Evolutionary conservation across 2,113 vertebrate genomes (phyloP), one percentile per base, ranked within the genome.

Genomic region (Daphoenositta chrysoptera): DNA sequence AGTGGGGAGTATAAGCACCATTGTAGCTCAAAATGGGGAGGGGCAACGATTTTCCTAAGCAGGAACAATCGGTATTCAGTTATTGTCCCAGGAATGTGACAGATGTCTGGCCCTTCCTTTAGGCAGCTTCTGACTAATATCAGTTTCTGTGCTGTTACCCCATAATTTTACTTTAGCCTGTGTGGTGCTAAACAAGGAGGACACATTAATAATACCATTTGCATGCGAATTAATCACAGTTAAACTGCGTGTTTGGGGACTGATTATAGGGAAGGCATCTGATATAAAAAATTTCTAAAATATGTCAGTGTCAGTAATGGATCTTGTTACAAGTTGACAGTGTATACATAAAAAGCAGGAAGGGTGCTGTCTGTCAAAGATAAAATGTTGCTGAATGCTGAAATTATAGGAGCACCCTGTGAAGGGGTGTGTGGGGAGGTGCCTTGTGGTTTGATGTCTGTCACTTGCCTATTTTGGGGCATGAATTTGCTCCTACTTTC

Each of bases 131-230:
- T 96, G 87, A 89, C 89, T 94, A 89, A 84, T 82, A 90, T 18
- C 91, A 77, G 68, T 92, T 83, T 91, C 88, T 81, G 51, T 90
- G 93, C 87, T 96, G 47, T 92, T 93, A 95, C 72, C 84, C 89
- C 89, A 27, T 95, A 89, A 91, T 97, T 95, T 87, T 61, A 65
- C 54, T 81, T 75, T 79, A 87, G 86, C 81, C 77, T 89, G 35
- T 14, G 15, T 90, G 56, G 56, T 77, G 18, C 77, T 87, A 69
- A 93, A 37, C 72, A 57, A 87, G 93, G 87, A 95, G 64, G 82
- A 72, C 47, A 51, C 2, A 7, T 89, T 95, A 94, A 92, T 92
- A 86, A 78, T 47, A 83, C 40, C 4, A 2, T 56, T 76, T 78
- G 76, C 64, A 21, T 51, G 42, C 27, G 61, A 91, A 79, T 91